Evolutionary conservation across 1,140 invertebrate genomes (phyloP).

Genomic region (Euwallacea similis): DNA sequence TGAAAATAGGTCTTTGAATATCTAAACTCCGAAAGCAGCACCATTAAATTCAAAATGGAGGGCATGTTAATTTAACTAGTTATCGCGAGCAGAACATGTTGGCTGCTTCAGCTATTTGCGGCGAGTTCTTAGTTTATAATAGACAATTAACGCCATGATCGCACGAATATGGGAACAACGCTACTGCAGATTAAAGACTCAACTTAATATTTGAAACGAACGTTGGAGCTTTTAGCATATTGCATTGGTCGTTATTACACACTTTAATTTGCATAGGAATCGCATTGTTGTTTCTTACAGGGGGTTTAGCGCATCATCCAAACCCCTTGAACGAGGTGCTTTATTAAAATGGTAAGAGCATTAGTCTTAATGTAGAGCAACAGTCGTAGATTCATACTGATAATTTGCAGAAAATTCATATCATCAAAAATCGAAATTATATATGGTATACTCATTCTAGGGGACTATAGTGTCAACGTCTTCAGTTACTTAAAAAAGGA

Average conservation of each 20-base stretch:
- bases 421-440: too few relatives aligned
- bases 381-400: too few relatives aligned
- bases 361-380: too few relatives aligned
- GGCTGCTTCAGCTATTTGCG: not conserved
- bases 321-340: too few relatives aligned
- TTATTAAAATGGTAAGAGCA: too few relatives aligned
- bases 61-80: slow-evolving; percentile 4
- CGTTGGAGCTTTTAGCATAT: not conserved
- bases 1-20: slow-evolving; percentile 4
- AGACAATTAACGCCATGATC: slow-evolving; percentile 4
- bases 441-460: too few relatives aligned
- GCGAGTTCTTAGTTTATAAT: slow-evolving; percentile 2
- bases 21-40: not conserved
- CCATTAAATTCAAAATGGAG: slow-evolving; percentile 2
- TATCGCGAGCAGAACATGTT: slow-evolving; percentile 2
- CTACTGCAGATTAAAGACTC: slow-evolving; percentile 2
- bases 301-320: too few relatives aligned
- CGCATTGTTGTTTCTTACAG: not conserved
- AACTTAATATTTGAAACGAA: slow-evolving; percentile 2
- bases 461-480: too few relatives aligned
- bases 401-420: too few relatives aligned
- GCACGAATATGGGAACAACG: not conserved
- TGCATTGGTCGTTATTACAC: not conserved
- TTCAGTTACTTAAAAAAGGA: slow-evolving; percentile 19
- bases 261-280: not conserved